These are phyloP conservation scores for Muraenolepis orangiensis DNA, from an alignment of 2,797 vertebrate species.

Conservation along the genomic window DNA sequence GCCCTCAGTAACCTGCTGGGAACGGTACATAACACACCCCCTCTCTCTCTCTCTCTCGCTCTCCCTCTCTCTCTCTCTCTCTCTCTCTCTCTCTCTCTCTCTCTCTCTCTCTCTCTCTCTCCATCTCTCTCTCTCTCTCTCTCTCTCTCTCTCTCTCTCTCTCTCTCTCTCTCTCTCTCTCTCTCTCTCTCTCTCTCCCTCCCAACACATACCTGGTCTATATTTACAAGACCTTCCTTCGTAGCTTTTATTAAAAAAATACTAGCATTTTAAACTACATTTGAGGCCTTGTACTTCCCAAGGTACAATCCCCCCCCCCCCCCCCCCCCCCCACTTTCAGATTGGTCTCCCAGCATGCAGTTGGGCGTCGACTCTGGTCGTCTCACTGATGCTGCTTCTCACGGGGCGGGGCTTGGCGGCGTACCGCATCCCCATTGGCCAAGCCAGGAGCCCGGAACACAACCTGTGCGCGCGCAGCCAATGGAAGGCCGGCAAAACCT, in stretches of 20 bases:
- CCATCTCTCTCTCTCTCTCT: too few relatives aligned
- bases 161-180: too few relatives aligned
- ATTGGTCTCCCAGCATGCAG: constrained; percentile 73
- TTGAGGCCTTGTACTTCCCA: background rate
- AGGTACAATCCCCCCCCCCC: background rate
- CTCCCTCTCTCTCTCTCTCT: too few relatives aligned
- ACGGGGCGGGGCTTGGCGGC: constrained; percentile 45
- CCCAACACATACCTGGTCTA: too few relatives aligned
- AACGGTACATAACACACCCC: constrained; percentile 55
- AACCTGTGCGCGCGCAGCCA: constrained; percentile 48
- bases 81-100: too few relatives aligned
- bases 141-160: too few relatives aligned
- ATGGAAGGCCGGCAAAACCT: constrained; percentile 43
- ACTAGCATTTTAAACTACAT: background rate
- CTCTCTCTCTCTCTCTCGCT: too few relatives aligned
- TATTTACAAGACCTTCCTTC: too few relatives aligned
- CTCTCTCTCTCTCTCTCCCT: too few relatives aligned
- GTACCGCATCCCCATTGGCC: constrained; percentile 58
- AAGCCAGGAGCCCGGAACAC: constrained; percentile 61
- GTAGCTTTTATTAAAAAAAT: too few relatives aligned
- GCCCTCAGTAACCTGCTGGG: constrained; percentile 72
- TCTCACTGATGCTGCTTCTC: constrained; percentile 67
- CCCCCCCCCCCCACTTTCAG: constrained; percentile 34
- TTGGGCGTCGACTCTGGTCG: constrained; percentile 65
- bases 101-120: constrained; percentile 2